Conservation (phyloP, 2,797 vertebrate species). For the Clarias platycephalus region DNA sequence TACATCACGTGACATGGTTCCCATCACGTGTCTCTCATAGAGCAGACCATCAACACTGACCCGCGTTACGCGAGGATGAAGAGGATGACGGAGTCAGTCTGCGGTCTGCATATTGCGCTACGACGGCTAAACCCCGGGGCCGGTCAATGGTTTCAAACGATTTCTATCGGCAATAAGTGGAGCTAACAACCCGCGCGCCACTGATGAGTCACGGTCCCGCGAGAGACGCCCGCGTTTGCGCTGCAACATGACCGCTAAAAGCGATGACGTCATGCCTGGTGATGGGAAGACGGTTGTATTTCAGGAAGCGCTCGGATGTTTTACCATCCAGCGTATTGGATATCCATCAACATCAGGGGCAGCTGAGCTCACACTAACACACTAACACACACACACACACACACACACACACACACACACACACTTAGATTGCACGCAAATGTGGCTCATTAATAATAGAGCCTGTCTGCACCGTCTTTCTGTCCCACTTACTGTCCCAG, state of each 20-base stretch:
- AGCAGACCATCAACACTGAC: neutral
- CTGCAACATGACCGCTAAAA: slow-evolving; percentile 3
- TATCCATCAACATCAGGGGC: slow-evolving; percentile 26
- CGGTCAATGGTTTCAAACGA: neutral
- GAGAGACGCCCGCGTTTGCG: neutral
- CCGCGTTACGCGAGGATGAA: neutral
- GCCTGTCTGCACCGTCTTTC: slow-evolving; percentile 45
- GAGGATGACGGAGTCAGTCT: neutral
- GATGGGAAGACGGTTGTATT: slow-evolving; percentile 44
- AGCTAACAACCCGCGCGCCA: slow-evolving; percentile 9
- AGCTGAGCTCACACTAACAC: slow-evolving; percentile 1
- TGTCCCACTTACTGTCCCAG: slow-evolving; percentile 26
- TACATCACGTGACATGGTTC: neutral
- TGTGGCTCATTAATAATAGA: slow-evolving; percentile 71
- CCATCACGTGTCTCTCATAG: neutral
- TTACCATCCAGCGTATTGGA: slow-evolving; percentile 9
- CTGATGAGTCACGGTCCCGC: neutral
- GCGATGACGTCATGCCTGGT: slow-evolving; percentile 36
- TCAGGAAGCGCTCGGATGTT: slow-evolving; percentile 43
- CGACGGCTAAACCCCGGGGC: too few relatives aligned
- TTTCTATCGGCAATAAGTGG: neutral
- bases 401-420: slow-evolving; percentile 28
- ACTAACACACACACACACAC: neutral
- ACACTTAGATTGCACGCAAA: slow-evolving; percentile 57
- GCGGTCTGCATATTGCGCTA: neutral